Base-by-base conservation (phyloP, 2,888 invertebrate species). In the Sceliomorpha sp. region DNA sequence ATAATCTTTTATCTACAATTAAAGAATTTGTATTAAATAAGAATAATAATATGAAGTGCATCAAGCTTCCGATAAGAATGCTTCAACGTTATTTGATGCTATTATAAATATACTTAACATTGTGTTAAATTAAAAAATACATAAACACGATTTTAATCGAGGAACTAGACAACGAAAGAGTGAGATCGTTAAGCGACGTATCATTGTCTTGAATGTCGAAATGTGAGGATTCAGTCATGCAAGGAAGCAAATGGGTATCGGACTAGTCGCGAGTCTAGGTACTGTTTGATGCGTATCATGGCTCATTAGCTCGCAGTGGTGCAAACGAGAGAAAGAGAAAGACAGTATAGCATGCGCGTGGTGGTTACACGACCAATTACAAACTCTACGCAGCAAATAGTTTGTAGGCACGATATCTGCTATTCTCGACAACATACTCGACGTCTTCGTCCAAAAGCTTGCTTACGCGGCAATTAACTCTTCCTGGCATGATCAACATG, bases 211-310 rank as follows among this genome's bases (percentile, higher is more conserved):
- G 12, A 51, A 51, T 31, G 32, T 45, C 47, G 34, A 47, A 51
- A 44, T 51, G 44, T 44, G 56, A 50, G 42, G 37, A 32, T 56
- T 56, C 10, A 26, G 39, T 44, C 56, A 60, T 56, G 26, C 40
- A 27, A 40, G 59, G 44, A 42, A 47, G 37, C 31, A 51, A 64
- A 50, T 44, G 27, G 36, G 8, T 29, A 59, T 29, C 36, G 29
- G 51, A 29, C 51, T 56, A 55, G 55, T 55, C 37, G 40, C 63
- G 50, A 73, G 48, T 60, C 63, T 62, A 74, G 75, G 74, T 78
- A 71, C 76, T 85, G 83, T 82, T 80, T 80, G 87, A 87, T 87
- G 85, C 78, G 83, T 87, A 87, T 87, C 87, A 81, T 80, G 81
- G 81, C 84, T 86, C 87, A 87, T 87, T 87, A 87, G 85, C 84